Evolutionary conservation across 2,888 invertebrate genomes (phyloP).

Genomic region (Caenorhabditis japonica): DNA sequence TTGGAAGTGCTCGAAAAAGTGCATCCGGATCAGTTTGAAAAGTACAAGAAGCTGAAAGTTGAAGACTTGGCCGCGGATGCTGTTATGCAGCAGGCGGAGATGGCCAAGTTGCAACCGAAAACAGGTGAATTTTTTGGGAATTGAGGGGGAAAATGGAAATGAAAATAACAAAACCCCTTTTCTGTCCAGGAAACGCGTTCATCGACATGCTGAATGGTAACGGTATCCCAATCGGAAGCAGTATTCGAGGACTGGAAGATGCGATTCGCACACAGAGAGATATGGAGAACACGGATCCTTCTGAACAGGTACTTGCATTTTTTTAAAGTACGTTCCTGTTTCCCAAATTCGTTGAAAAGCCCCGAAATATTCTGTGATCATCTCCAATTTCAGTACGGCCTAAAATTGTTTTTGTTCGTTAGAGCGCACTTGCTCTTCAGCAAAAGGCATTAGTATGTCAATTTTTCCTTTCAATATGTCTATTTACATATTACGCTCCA

Average conservation of each 20-base stretch:
- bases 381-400: no score
- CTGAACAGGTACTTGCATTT: slow-evolving; percentile 57
- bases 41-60: slow-evolving; percentile 69
- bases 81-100: slow-evolving; percentile 69
- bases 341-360: no score
- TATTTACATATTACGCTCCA: no score
- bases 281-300: slow-evolving; percentile 68
- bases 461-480: no score
- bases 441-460: no score
- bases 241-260: slow-evolving; percentile 66
- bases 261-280: slow-evolving; percentile 69
- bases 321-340: neutral
- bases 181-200: slow-evolving; percentile 61
- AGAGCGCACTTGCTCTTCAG: no score
- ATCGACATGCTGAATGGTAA: slow-evolving; percentile 73
- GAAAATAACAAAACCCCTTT: neutral
- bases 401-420: no score
- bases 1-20: slow-evolving; percentile 71
- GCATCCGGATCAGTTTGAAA: slow-evolving; percentile 71
- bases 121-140: slow-evolving; percentile 46
- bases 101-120: slow-evolving; percentile 64
- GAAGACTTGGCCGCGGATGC: slow-evolving; percentile 71
- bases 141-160: neutral
- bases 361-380: no score
- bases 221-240: slow-evolving; percentile 70